Base-by-base conservation (phyloP, 2,888 invertebrate genomes). In the Eledona agricola region DNA sequence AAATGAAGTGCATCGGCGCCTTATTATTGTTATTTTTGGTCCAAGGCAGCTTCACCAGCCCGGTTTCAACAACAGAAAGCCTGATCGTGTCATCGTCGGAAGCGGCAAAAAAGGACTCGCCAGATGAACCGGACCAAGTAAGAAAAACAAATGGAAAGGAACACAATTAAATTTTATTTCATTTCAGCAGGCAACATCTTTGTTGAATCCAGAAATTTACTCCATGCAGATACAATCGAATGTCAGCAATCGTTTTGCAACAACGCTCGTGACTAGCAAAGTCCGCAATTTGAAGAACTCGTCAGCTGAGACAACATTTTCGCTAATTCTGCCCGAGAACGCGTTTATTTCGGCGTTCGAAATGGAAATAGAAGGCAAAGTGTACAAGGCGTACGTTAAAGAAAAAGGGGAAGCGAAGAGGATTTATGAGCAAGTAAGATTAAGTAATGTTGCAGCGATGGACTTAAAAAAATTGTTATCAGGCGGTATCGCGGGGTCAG, bases 331-430 rank as follows among this genome's bases (percentile, higher is more conserved):
- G 32, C 87, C 87, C 0, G 83, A 86, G 53, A 81, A 83, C 0
- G 86, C 86, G 0, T 86, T 84, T 70, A 84, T 86, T 57, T 82
- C 84, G 28, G 82, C 81, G 40, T 86, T 86, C 66, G 71, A 80
- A 29, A 85, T 86, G 86, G 81, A 80, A 20, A 73, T 83, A 3
- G 79, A 79, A 40, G 83, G 81, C 12, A 82, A 81, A 66, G 74
- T 80, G 1, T 83, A 83, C 69, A 80, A 80, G 57, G 83, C 83
- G 0, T 82, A 83, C 61, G 82, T 84, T 0, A 82, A 83, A 65
- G 83, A 81, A 65, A 83, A 83, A 63, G 79, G 81, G 60, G 81
- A 82, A 65, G 84, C 83, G 0, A 81, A 82, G 63, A 43, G 59
- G 22, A 63, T 84, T 25, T 68, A 67, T 25, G 57, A 66, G 22